Evolutionary conservation across 1,140 invertebrate genomes (phyloP), one percentile per base, ranked within the genome.

Genomic region (Cyrtorhinus lividipennis): DNA sequence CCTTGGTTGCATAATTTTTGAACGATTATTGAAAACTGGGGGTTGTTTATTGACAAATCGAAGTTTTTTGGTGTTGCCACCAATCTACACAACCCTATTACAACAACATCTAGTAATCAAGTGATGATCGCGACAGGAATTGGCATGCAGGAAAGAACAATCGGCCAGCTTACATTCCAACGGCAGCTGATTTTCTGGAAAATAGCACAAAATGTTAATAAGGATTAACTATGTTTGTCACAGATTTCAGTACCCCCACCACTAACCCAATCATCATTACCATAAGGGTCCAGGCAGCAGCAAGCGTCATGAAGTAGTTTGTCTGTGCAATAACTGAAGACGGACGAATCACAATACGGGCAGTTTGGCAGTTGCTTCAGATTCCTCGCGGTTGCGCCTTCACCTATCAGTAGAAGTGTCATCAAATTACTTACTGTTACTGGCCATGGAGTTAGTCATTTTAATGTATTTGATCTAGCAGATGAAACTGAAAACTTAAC

Each of bases 281-380:
- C 81, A 65, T 77, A 77, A 64, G 77, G 73, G 68, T 58, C 69
- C 58, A 66, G 67, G 67, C 85, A 88, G 69, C 85, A 88, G 68
- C 85, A 87, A 0, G 84, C 79, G 68, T 87, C 85, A 68, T 88
- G 85, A 1, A 83, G 76, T 59, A 87, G 73, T 72, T 85, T 87
- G 45, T 84, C 78, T 1, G 80, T 81, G 67, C 85, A 88, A 67
- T 87, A 88, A 64, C 81, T 80, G 71, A 81, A 87, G 0, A 88
- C 83, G 0, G 84, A 86, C 1, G 81, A 81, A 70, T 88, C 85
- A 66, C 85, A 88, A 2, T 82, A 67, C 1, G 85, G 85, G 68
- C 85, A 88, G 58, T 67, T 59, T 5, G 48, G 48, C 30, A 15
- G 15, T 15, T 8, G 30, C 10, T 12, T 15, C 48, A 53, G 20